phyloP scores from a whole-genome alignment of 1,140 invertebrate species.

The Glossosoma conforme region DNA sequence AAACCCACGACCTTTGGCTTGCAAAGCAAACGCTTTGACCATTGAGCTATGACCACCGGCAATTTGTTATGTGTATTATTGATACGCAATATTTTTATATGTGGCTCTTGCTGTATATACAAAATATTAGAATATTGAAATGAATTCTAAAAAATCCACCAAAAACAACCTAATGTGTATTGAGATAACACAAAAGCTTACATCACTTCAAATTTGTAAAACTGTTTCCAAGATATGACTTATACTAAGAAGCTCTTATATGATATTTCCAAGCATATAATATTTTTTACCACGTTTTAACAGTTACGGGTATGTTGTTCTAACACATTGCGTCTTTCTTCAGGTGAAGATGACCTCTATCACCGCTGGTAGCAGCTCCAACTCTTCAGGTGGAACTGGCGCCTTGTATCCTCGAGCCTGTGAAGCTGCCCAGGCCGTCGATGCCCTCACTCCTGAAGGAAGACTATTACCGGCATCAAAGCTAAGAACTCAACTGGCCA shows the following conservation, averaged over 20 bases:
- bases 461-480: conserved; percentile 71
- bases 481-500: conserved; percentile 52
- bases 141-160: too few relatives aligned
- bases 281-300: conserved; percentile 5
- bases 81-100: too few relatives aligned
- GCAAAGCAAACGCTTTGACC: too few relatives aligned
- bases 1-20: too few relatives aligned
- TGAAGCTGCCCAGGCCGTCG: conserved; percentile 66
- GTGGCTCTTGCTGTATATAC: too few relatives aligned
- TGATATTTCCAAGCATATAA: too few relatives aligned
- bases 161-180: not conserved
- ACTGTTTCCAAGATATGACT: too few relatives aligned
- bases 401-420: conserved; percentile 70
- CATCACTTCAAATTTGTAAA: too few relatives aligned
- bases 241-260: too few relatives aligned
- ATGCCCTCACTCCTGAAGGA: conserved; percentile 77
- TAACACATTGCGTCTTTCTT: not conserved
- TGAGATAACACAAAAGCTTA: not conserved
- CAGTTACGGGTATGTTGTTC: conserved; percentile 1
- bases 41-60: too few relatives aligned
- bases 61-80: too few relatives aligned
- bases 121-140: too few relatives aligned
- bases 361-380: conserved; percentile 33
- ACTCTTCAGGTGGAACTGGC: conserved; percentile 31
- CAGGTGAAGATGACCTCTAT: conserved; percentile 47